Conservation (phyloP, 2,888 invertebrate genomes). For the Rutpela maculata region DNA sequence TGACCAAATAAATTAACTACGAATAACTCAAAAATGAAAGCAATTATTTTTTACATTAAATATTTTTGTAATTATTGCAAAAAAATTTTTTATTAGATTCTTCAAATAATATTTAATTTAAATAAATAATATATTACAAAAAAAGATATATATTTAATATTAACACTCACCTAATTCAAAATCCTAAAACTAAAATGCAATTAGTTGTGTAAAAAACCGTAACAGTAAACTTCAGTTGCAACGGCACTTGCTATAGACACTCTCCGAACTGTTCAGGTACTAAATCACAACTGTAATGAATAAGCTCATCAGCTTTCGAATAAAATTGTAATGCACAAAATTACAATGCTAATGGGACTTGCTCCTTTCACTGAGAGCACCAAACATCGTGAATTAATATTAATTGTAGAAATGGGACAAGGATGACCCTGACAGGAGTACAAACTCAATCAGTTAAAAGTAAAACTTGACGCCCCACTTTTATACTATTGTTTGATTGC, state of each 20-base stretch:
- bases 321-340: slow-evolving; percentile 16
- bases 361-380: slow-evolving; percentile 26
- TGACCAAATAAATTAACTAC: too few species aligned
- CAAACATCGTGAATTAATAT: slow-evolving; percentile 16
- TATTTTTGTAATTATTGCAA: too few species aligned
- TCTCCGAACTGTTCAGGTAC: slow-evolving; percentile 27
- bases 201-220: background rate
- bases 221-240: background rate
- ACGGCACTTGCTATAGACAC: slow-evolving; percentile 28
- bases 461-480: background rate
- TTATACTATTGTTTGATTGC: background rate
- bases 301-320: slow-evolving; percentile 20
- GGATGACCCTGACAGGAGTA: slow-evolving; percentile 11
- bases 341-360: slow-evolving; percentile 29
- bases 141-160: background rate
- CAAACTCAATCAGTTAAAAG: background rate
- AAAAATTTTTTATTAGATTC: too few species aligned
- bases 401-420: slow-evolving; percentile 8
- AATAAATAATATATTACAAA: background rate
- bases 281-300: slow-evolving; percentile 24
- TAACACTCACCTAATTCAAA: slow-evolving; percentile 27
- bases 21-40: too few species aligned
- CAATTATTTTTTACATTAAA: too few species aligned
- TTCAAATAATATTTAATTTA: background rate
- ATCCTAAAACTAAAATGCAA: background rate